phyloP scores from a whole-genome alignment of 2,113 vertebrate genomes.

The Passer domesticus region DNA sequence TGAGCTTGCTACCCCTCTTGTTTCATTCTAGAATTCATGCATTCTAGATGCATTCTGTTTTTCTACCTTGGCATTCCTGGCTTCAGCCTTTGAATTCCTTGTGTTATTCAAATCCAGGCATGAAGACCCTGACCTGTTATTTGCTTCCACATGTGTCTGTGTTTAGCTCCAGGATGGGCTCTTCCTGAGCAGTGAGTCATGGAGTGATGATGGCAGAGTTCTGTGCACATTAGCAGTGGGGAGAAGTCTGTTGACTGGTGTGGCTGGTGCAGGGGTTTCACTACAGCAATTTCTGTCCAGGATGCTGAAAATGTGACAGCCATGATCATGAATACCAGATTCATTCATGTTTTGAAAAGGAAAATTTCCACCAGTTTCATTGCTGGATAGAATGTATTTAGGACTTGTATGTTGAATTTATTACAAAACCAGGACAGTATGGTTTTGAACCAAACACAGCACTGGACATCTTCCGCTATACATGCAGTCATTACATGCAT shows the following conservation, averaged over 20 bases:
- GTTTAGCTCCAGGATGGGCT: not conserved
- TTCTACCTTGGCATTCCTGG: not conserved
- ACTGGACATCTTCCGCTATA: not conserved
- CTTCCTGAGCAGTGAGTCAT: not conserved
- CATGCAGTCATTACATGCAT: not conserved
- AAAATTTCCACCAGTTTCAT: not conserved
- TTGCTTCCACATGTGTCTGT: fast-evolving
- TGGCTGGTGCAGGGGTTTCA: not conserved
- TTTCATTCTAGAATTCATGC: not conserved
- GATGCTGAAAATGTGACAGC: not conserved
- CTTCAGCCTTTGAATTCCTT: not conserved
- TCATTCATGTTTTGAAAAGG: not conserved
- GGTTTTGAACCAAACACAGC: not conserved
- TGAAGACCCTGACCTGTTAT: not conserved
- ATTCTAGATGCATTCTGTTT: not conserved
- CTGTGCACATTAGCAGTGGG: not conserved
- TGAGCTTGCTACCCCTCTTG: not conserved
- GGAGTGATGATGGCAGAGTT: not conserved
- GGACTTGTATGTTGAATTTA: not conserved
- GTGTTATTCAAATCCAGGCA: not conserved
- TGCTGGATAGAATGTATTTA: not conserved
- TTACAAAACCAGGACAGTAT: not conserved
- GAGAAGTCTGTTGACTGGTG: not conserved
- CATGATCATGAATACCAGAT: not conserved
- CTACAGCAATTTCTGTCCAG: not conserved